These are phyloP conservation scores for Drosophila virilis DNA, from an alignment of 1,140 invertebrate species.

Conservation along the genomic window DNA sequence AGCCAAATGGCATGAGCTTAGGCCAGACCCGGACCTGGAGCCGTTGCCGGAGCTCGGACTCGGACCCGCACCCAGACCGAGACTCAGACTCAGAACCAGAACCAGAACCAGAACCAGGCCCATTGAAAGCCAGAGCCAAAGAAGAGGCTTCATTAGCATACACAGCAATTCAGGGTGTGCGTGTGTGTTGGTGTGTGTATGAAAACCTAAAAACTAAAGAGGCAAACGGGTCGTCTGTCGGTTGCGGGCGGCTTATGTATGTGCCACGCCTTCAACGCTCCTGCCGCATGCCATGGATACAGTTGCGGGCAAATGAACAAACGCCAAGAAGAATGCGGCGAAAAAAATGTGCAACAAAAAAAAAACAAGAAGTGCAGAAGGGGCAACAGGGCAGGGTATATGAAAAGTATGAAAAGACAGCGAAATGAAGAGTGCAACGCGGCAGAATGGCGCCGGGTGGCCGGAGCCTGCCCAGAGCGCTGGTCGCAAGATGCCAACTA, in stretches of 20 bases:
- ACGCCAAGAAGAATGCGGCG: slow-evolving; percentile 69
- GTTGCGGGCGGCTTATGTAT: slow-evolving; percentile 71
- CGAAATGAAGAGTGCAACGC: slow-evolving; percentile 24
- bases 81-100: slow-evolving; percentile 26
- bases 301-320: slow-evolving; percentile 79
- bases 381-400: too few species aligned
- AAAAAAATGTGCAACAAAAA: slow-evolving; percentile 32
- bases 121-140: slow-evolving; percentile 49
- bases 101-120: slow-evolving; percentile 15
- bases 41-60: slow-evolving; percentile 2
- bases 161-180: slow-evolving; percentile 34
- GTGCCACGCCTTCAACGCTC: slow-evolving; percentile 28
- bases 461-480: not conserved
- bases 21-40: slow-evolving; percentile 43
- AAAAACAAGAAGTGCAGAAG: too few species aligned
- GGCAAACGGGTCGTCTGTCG: slow-evolving; percentile 51
- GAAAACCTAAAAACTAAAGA: slow-evolving; percentile 38
- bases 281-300: slow-evolving; percentile 60
- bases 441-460: not conserved
- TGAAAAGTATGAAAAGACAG: slow-evolving; percentile 17
- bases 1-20: slow-evolving; percentile 79
- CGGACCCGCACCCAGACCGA: slow-evolving; percentile 16
- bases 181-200: not conserved
- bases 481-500: slow-evolving; percentile 70
- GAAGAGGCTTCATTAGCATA: slow-evolving; percentile 82